A percentile compares a stretch with the other conserved stretches of the same genome.
Conservation (phyloP, 2,797 vertebrate species). For the Hapalemur alaotrensis region DNA sequence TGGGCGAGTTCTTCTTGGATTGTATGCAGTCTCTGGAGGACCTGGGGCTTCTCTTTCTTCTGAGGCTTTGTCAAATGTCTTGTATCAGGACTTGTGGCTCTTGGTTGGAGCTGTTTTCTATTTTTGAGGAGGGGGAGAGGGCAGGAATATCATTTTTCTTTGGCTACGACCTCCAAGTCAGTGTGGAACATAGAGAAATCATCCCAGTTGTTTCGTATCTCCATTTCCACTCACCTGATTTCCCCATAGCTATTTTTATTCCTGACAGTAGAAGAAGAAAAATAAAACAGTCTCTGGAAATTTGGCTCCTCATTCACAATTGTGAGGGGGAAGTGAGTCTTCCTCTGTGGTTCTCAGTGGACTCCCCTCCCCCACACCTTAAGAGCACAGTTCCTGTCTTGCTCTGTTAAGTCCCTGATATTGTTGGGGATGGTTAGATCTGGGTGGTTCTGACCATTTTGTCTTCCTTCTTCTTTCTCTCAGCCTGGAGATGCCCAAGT, state of each 20-base stretch:
- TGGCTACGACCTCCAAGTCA: background rate
- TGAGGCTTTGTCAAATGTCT: background rate
- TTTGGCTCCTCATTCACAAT: background rate
- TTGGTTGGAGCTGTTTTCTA: background rate
- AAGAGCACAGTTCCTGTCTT: background rate
- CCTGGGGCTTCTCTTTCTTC: background rate
- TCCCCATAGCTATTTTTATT: background rate
- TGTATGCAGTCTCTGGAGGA: background rate
- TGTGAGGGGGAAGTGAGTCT: background rate
- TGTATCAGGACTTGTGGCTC: background rate
- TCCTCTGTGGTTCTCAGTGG: background rate
- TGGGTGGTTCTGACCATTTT: background rate
- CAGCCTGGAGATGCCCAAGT: background rate
- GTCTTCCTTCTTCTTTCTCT: background rate
- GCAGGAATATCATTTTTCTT: background rate
- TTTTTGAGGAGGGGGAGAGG: background rate
- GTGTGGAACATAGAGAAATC: background rate
- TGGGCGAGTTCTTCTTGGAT: background rate
- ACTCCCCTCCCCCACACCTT: too few relatives aligned
- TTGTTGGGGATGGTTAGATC: background rate
- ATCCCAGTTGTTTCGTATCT: background rate
- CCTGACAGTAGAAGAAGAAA: background rate
- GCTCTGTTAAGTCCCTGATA: background rate
- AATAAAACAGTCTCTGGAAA: background rate
- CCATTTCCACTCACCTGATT: background rate